Conservation (phyloP, 2,888 invertebrate species). For the Phlogophora meticulosa region DNA sequence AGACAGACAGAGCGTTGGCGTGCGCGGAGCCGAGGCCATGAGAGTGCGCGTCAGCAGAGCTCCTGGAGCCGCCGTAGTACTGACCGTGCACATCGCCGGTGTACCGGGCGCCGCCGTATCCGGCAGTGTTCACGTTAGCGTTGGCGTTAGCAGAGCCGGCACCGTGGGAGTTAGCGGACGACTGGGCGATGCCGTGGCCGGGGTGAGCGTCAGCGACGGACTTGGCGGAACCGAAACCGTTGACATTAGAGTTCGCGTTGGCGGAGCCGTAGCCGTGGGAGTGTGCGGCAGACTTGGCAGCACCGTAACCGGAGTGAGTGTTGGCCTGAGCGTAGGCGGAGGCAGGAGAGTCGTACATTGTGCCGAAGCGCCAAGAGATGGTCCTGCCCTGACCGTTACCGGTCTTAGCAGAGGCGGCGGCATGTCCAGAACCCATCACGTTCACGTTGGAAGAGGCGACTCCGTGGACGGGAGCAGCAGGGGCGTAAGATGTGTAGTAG, state of each 20-base stretch:
- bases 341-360: constrained; percentile 78
- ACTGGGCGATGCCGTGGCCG: constrained; percentile 67
- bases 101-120: constrained; percentile 70
- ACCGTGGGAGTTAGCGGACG: constrained; percentile 73
- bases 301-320: constrained; percentile 57
- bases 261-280: constrained; percentile 69
- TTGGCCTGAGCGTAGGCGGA: constrained; percentile 65
- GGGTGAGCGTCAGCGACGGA: constrained; percentile 63
- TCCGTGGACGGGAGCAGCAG: constrained; percentile 58
- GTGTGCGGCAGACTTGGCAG: constrained; percentile 67
- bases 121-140: constrained; percentile 72
- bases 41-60: constrained; percentile 77
- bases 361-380: constrained; percentile 86
- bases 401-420: constrained; percentile 74
- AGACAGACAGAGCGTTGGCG: constrained; percentile 79
- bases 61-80: constrained; percentile 79
- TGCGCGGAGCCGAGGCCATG: constrained; percentile 77
- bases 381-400: constrained; percentile 67
- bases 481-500: constrained; percentile 71
- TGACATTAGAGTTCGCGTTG: constrained; percentile 68
- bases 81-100: constrained; percentile 76
- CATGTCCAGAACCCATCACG: constrained; percentile 73
- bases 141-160: constrained; percentile 73
- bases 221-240: constrained; percentile 72
- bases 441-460: constrained; percentile 79